Base-by-base conservation (phyloP, 1,140 invertebrate genomes). In the Drosophila auraria region DNA sequence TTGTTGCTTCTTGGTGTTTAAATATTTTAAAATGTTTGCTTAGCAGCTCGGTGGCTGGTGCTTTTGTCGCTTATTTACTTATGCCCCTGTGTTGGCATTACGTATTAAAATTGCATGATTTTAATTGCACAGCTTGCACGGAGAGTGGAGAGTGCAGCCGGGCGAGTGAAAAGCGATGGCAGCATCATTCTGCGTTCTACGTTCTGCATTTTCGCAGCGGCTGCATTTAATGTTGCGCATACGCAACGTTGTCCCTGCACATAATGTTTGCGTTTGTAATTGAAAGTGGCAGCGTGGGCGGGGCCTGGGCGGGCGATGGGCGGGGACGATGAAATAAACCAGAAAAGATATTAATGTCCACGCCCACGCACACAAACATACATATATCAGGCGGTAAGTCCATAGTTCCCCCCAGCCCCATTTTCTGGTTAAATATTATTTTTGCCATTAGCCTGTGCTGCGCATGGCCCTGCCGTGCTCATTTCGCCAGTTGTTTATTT, bases 21-120 rank as follows among this genome's bases (percentile, higher is more conserved):
- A 91, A 90, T 90, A 86, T 82, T 90, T 90, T 80, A 91, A 90
- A 90, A 80, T 90, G 86, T 91, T 90, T 90, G 87, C 79, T 90
- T 91, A 90, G 86, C 82, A 73, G 72, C 71, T 82, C 57, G 64
- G 63, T 45, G 63, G 62, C 44, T 59, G 36, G 45, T 69, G 59
- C 58, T 75, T 61, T 73, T 89, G 73, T 61, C 57, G 65, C 71
- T 84, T 89, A 90, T 89, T 90, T 89, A 83, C 75, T 89, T 90
- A 90, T 82, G 82, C 82, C 81, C 81, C 54, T 90, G 86, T 90
- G 86, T 90, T 90, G 87, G 70, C 83, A 64, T 61, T 87, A 59
- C 66, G 80, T 53, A 91, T 91, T 87, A 91, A 91, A 91, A 87
- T 83, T 91, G 80, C 78, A 91, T 91, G 87, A 83, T 91, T 91